These are phyloP conservation scores for Manduca sexta DNA, from an alignment of 1,140 invertebrate species.

Conservation along the genomic window DNA sequence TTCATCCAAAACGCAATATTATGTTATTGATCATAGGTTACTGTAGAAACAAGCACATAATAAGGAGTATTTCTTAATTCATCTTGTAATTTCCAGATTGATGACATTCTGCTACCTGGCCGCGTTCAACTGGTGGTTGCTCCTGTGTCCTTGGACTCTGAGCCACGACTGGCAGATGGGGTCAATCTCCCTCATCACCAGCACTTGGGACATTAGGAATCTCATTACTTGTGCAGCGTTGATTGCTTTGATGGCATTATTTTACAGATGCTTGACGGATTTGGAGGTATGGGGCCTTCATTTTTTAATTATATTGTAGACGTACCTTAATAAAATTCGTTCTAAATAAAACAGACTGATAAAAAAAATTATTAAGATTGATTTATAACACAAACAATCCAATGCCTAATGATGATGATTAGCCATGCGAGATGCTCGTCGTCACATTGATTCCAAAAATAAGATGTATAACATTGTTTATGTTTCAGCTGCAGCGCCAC, in stretches of 20 bases:
- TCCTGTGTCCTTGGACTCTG: slow-evolving; percentile 83
- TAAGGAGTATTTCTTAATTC: slow-evolving; percentile 5
- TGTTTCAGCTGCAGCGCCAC: slow-evolving; percentile 66
- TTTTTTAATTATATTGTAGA: no score
- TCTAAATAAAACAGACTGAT: no score
- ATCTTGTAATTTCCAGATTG: slow-evolving; percentile 33
- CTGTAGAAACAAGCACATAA: no score
- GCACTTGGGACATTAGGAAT: slow-evolving; percentile 80
- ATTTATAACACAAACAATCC: no score
- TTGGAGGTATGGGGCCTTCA: slow-evolving; percentile 82
- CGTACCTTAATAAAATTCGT: no score
- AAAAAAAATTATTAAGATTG: no score
- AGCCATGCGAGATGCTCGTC: no score
- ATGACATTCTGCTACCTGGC: slow-evolving; percentile 88
- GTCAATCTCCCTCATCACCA: slow-evolving; percentile 84
- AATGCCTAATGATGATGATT: no score
- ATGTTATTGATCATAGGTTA: no score
- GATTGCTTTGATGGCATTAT: slow-evolving; percentile 74
- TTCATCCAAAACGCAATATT: no score
- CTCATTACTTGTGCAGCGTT: slow-evolving; percentile 81
- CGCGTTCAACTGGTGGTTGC: slow-evolving; percentile 86
- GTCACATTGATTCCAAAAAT: no score
- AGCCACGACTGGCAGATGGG: slow-evolving; percentile 94
- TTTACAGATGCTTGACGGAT: slow-evolving; percentile 76
- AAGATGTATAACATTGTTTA: neutral